Conservation (phyloP, 2,888 invertebrate species). For the Candidula unifasciata region DNA sequence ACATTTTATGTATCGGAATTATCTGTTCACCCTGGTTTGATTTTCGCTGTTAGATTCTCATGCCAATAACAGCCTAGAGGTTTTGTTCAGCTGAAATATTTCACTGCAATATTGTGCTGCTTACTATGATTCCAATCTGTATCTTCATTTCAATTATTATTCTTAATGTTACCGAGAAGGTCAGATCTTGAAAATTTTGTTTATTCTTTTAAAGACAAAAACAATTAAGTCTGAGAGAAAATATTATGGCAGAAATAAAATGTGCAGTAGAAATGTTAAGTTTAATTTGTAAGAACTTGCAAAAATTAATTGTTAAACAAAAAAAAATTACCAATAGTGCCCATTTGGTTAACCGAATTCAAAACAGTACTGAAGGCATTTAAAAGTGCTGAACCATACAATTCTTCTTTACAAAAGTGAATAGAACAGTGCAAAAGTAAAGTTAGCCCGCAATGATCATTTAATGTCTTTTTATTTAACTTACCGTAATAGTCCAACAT, state of each 20-base stretch:
- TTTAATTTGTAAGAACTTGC: neutral
- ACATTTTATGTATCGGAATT: no score
- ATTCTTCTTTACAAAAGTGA: neutral
- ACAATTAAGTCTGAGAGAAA: no score
- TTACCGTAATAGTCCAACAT: slow-evolving; percentile 99
- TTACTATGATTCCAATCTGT: no score
- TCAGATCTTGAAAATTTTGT: no score
- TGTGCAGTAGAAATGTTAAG: neutral
- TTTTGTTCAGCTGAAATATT: no score
- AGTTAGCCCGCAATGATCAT: neutral
- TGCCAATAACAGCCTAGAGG: no score
- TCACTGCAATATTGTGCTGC: no score
- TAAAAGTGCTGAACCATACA: neutral
- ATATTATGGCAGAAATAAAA: neutral
- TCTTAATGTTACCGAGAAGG: no score
- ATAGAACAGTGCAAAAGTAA: neutral
- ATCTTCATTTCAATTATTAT: no score
- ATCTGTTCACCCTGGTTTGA: no score
- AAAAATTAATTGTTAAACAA: neutral
- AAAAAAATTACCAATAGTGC: neutral
- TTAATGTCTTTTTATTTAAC: slow-evolving; percentile 78
- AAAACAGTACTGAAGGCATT: neutral
- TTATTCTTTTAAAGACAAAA: no score
- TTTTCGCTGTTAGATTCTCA: no score
- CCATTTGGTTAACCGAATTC: neutral